Conservation (phyloP, 1,140 invertebrate species). For the Drosophila oshimai region DNA sequence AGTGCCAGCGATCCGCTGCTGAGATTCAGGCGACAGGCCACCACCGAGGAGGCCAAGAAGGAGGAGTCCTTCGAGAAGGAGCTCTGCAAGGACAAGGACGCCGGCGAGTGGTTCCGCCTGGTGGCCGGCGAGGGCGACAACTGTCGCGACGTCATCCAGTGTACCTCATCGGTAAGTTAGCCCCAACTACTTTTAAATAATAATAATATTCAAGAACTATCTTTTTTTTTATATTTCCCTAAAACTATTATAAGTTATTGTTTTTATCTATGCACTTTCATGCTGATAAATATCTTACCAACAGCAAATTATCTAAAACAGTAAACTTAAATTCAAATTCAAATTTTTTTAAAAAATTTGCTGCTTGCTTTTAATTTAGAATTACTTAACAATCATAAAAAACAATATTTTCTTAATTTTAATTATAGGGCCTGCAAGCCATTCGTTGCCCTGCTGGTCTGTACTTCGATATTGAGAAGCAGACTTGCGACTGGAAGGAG, state of each 20-base stretch:
- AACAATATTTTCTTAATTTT: not conserved
- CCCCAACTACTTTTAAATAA: no score
- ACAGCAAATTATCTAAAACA: no score
- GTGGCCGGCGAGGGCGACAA: slow-evolving; percentile 95
- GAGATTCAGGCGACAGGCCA: slow-evolving; percentile 85
- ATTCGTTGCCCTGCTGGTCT: slow-evolving; percentile 96
- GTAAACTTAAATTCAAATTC: no score
- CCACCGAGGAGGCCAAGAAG: slow-evolving; percentile 87
- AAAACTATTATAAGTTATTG: no score
- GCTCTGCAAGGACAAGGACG: slow-evolving; percentile 96
- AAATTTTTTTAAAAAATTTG: no score
- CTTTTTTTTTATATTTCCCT: no score
- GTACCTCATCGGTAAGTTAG: slow-evolving; percentile 93
- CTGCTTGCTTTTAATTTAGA: no score
- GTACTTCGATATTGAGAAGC: slow-evolving; percentile 97
- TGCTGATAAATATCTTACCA: no score
- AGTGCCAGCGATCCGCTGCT: slow-evolving; percentile 83
- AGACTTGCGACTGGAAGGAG: slow-evolving; percentile 97
- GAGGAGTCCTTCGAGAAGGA: slow-evolving; percentile 94
- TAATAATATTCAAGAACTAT: no score
- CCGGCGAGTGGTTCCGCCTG: slow-evolving; percentile 97
- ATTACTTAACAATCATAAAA: no score
- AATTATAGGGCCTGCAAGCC: slow-evolving; percentile 91
- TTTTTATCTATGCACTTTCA: no score
- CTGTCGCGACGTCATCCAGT: slow-evolving; percentile 97